phyloP scores from a whole-genome alignment of 2,888 invertebrate genomes.

The Crossocerus cetratus region DNA sequence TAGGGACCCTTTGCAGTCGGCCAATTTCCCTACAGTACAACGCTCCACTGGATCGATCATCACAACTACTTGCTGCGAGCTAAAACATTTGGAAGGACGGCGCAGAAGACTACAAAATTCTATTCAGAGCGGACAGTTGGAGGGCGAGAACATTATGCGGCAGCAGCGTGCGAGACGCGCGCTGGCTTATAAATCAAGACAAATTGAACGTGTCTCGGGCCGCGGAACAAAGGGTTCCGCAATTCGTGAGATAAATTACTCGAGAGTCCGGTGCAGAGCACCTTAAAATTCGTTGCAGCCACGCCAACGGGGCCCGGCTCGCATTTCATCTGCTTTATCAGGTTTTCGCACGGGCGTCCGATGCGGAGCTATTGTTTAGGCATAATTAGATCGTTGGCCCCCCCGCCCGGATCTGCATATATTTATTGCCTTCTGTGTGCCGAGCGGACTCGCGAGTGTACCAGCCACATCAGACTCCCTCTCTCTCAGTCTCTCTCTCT shows the following conservation, averaged over 20 bases:
- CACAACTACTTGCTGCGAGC: neutral
- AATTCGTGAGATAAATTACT: slow-evolving; percentile 41
- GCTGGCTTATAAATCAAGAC: slow-evolving; percentile 46
- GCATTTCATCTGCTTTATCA: slow-evolving; percentile 46
- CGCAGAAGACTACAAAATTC: neutral
- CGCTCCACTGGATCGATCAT: too few species aligned
- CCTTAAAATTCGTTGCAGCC: slow-evolving; percentile 30
- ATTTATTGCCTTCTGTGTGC: slow-evolving; percentile 45
- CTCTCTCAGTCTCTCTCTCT: too few species aligned
- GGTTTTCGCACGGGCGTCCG: slow-evolving; percentile 42
- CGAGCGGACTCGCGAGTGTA: neutral
- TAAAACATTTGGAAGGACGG: slow-evolving; percentile 33
- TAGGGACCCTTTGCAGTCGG: too few species aligned
- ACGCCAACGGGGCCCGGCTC: neutral
- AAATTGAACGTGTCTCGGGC: slow-evolving; percentile 36
- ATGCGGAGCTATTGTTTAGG: slow-evolving; percentile 44
- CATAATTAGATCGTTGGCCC: slow-evolving; percentile 51
- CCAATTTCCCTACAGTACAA: too few species aligned
- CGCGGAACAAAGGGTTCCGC: slow-evolving; percentile 7
- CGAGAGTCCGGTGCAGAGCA: neutral
- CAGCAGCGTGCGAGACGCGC: slow-evolving; percentile 41
- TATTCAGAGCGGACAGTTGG: too few species aligned
- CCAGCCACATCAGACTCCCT: slow-evolving; percentile 1
- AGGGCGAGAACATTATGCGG: slow-evolving; percentile 38
- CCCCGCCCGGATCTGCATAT: slow-evolving; percentile 37